Evolutionary conservation across 1,140 invertebrate genomes (phyloP), one percentile per base, ranked within the genome.

Genomic region (Bombus superbus): DNA sequence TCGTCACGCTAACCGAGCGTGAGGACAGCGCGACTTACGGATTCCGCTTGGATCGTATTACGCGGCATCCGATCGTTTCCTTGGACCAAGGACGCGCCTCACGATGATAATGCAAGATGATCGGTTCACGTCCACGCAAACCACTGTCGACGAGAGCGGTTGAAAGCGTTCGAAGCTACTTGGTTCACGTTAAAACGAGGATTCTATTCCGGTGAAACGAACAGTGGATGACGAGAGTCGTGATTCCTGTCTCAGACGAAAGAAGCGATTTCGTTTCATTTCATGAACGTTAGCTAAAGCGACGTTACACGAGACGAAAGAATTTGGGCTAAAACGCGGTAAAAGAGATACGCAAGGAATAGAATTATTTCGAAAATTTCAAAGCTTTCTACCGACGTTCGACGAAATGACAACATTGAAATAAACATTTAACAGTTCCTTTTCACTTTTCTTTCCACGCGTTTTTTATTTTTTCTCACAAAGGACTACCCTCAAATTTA

Each of bases 1-100:
- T 87, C 83, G 86, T 75, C 86, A 78, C 64, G 86, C 77, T 87
- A 87, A 87, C 76, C 86, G 86, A 87, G 72, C 86, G 74, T 85
- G 83, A 81, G 68, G 76, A 76, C 40, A 32, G 38, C 76, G 59
- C 83, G 62, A 87, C 86, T 81, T 66, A 71, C 76, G 76, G 77
- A 87, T 87, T 87, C 76, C 71, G 38, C 59, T 83, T n/a, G 73
- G 69, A 82, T 83, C 85, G 81, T 81, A 74, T 83, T 86, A 83
- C 85, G 72, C 40, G 40, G 62, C 35, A 72, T 64, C 73, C 64
- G 64, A 40, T 83, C 81, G 81, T 83, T 83, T 86, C 47, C 72
- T 75, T 71, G 64, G 25, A 38, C 73, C 79, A 83, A 83, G 85
- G 79, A 74, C 79, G 59, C 57, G 9, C 22, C 32, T 69, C 25